Conservation (phyloP, 2,797 vertebrate genomes). For the Tragopan temminckii region DNA sequence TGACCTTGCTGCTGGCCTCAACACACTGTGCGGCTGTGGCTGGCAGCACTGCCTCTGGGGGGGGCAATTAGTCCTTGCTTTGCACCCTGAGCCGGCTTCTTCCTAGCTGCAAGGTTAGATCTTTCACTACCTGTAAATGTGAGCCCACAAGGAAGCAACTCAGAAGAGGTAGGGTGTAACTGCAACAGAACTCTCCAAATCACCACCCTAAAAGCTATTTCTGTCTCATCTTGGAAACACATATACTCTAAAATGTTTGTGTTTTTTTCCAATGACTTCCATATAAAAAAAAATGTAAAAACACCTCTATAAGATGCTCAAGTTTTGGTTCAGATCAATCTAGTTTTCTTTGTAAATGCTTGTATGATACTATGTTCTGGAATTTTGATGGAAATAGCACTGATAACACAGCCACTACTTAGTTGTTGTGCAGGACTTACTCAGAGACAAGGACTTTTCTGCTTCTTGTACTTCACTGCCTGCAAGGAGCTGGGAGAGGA, state of each 20-base stretch:
- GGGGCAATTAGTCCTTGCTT: not conserved
- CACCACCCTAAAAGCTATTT: not conserved
- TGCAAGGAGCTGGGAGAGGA: not conserved
- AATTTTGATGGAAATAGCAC: not conserved
- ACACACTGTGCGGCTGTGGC: fast-evolving
- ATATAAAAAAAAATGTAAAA: not conserved
- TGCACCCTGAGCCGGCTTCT: fast-evolving
- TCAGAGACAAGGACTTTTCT: not conserved
- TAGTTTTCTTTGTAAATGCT: not conserved
- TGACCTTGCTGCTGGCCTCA: not conserved
- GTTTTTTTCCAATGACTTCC: not conserved
- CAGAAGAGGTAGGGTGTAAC: not conserved
- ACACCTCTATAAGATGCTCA: not conserved
- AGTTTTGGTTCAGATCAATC: not conserved
- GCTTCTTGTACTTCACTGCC: not conserved
- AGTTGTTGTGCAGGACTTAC: not conserved
- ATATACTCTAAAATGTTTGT: not conserved
- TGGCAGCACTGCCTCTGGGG: not conserved
- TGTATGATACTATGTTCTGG: not conserved
- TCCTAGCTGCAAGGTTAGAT: not conserved
- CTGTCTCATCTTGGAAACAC: not conserved
- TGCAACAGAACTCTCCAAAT: not conserved
- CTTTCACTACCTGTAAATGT: not conserved
- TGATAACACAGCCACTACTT: not conserved
- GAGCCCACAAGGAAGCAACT: not conserved